These are phyloP conservation scores for Macroglossus sobrinus DNA, from an alignment of 2,113 vertebrate species.

Conservation along the genomic window DNA sequence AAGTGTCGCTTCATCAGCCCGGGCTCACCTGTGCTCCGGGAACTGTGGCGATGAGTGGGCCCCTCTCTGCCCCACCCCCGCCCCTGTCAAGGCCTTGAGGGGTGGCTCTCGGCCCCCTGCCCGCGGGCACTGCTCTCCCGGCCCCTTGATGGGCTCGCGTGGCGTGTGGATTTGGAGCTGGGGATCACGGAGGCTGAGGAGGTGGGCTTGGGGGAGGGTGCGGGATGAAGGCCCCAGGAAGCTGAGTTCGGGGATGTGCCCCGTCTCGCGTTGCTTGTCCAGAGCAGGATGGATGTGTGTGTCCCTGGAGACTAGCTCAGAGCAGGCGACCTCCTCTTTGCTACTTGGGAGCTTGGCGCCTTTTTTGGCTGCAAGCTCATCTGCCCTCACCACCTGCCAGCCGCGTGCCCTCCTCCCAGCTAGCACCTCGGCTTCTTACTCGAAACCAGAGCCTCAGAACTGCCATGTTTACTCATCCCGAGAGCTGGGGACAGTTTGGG, in stretches of 20 bases:
- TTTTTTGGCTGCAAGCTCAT: not conserved
- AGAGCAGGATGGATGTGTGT: fast-evolving
- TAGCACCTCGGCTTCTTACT: not conserved
- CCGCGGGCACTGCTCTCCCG: fast-evolving
- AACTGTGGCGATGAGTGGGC: not conserved
- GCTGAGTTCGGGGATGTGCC: not conserved
- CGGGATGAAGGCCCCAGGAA: not conserved
- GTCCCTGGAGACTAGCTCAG: not conserved
- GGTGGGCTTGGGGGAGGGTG: not conserved
- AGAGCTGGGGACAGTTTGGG: constrained; percentile 70
- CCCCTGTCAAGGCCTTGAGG: not conserved
- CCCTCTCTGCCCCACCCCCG: not conserved
- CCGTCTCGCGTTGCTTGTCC: not conserved
- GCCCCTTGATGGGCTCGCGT: fast-evolving
- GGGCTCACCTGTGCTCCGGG: not conserved
- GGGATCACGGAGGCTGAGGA: too few relatives aligned
- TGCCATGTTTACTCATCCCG: constrained; percentile 70
- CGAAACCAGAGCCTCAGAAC: constrained; percentile 32
- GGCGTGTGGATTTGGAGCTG: not conserved
- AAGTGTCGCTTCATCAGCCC: not conserved
- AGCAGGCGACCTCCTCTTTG: not conserved
- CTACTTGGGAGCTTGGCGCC: not conserved
- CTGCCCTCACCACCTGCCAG: not conserved
- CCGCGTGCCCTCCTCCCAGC: not conserved
- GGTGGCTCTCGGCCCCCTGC: not conserved